Conservation (phyloP, 2,797 vertebrate species). For the Karalla daura region DNA sequence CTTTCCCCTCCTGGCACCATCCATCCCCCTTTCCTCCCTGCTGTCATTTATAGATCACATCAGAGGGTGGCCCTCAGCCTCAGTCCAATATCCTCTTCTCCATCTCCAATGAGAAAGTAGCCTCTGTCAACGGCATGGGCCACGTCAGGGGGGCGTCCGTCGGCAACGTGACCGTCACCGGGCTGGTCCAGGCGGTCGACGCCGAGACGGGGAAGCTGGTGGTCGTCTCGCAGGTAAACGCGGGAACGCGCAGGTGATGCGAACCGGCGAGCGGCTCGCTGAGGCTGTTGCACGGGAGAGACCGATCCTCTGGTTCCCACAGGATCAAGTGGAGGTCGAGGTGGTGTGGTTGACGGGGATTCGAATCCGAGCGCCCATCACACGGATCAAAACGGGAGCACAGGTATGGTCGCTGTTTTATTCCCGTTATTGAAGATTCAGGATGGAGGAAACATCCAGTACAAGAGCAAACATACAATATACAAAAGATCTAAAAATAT, state of each 20-base stretch:
- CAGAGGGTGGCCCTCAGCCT: slow-evolving; percentile 96
- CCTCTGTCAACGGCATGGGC: slow-evolving; percentile 85
- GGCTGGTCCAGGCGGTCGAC: slow-evolving; percentile 92
- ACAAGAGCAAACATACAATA: no score
- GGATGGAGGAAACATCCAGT: no score
- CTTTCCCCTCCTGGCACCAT: background rate
- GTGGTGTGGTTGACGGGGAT: slow-evolving; percentile 90
- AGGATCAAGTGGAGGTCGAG: slow-evolving; percentile 95
- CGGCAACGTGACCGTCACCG: slow-evolving; percentile 90
- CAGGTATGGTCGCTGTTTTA: slow-evolving; percentile 82
- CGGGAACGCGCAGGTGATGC: background rate
- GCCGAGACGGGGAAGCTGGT: slow-evolving; percentile 92
- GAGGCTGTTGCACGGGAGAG: background rate
- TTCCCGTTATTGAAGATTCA: background rate
- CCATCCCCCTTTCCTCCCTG: slow-evolving; percentile 6
- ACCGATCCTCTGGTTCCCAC: slow-evolving; percentile 50
- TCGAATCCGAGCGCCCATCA: slow-evolving; percentile 92
- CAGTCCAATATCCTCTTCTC: slow-evolving; percentile 96
- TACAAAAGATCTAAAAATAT: no score
- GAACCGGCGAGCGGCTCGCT: background rate
- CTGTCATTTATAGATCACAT: slow-evolving; percentile 88
- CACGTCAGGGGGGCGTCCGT: slow-evolving; percentile 85
- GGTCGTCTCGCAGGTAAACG: slow-evolving; percentile 86
- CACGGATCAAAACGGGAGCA: slow-evolving; percentile 91
- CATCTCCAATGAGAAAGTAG: slow-evolving; percentile 82